Conservation (phyloP, 2,113 vertebrate genomes). For the Embiotoca jacksoni region DNA sequence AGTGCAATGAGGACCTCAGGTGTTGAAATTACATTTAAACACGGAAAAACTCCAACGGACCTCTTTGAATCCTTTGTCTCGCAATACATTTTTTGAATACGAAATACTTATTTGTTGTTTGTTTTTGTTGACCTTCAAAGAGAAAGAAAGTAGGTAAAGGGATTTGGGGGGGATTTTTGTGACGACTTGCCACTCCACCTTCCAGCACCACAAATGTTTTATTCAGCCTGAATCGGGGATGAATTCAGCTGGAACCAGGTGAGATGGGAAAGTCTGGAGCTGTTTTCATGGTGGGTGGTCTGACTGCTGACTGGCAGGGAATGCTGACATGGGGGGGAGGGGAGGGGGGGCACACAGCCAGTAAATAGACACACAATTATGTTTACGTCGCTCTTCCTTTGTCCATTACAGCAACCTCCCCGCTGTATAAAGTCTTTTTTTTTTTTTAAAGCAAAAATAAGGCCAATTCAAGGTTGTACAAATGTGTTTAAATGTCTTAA, state of each 20-base stretch:
- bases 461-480: not conserved
- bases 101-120: too few species aligned
- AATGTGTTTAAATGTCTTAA: conserved; percentile 12
- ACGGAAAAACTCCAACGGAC: too few species aligned
- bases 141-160: not conserved
- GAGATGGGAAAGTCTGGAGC: conserved; percentile 40
- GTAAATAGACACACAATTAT: conserved; percentile 28
- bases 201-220: conserved; percentile 33
- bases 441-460: too few species aligned
- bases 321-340: conserved; percentile 11
- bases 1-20: not conserved
- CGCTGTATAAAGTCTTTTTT: not conserved
- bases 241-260: conserved; percentile 44
- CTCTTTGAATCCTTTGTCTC: too few species aligned
- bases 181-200: conserved; percentile 44
- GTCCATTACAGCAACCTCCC: not conserved
- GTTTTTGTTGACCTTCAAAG: too few species aligned
- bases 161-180: not conserved
- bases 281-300: conserved; percentile 36
- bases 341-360: not conserved
- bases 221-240: conserved; percentile 37
- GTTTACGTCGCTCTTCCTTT: not conserved
- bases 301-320: conserved; percentile 33
- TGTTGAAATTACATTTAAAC: not conserved
- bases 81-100: too few species aligned